A percentile compares a stretch with the other conserved stretches of the same genome.
phyloP scores from a whole-genome alignment of 2,113 vertebrate genomes.

The Dermatemys mawii region DNA sequence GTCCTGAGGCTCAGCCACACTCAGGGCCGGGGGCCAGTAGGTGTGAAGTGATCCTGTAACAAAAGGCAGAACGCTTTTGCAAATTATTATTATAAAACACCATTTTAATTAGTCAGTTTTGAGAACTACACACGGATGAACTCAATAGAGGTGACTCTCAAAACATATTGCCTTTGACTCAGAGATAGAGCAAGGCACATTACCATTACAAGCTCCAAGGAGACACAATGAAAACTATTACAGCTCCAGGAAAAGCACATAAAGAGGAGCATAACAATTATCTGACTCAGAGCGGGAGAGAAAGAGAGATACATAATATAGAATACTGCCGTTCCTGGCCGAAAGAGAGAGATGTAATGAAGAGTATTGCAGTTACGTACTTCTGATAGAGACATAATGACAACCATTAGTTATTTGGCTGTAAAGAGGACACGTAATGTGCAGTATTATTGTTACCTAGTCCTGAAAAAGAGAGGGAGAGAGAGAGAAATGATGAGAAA shows the following conservation, averaged over 20 bases:
- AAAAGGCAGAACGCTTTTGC: background rate
- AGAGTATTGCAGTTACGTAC: constrained; percentile 30
- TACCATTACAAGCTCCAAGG: constrained; percentile 51
- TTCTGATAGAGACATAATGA: constrained; percentile 43
- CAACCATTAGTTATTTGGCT: constrained; percentile 46
- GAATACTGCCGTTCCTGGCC: constrained; percentile 38
- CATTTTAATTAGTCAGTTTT: constrained; percentile 54
- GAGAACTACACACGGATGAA: constrained; percentile 8
- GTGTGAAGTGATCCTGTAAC: background rate
- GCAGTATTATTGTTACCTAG: constrained; percentile 44
- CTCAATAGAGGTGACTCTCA: background rate
- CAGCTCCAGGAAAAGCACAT: constrained; percentile 53
- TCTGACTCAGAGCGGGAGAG: constrained; percentile 41
- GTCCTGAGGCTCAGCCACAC: background rate
- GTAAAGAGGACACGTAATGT: constrained; percentile 40
- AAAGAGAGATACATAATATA: constrained; percentile 46
- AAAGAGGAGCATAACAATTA: constrained; percentile 58
- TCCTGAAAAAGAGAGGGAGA: constrained; percentile 26
- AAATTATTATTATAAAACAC: background rate
- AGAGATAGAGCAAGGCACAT: constrained; percentile 31
- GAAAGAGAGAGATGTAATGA: constrained; percentile 51
- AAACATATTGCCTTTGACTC: background rate
- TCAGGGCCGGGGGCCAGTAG: background rate
- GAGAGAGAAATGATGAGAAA: background rate
- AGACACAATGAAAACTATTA: constrained; percentile 64